Conservation (phyloP, 2,888 invertebrate species). For the Graphium colonna region DNA sequence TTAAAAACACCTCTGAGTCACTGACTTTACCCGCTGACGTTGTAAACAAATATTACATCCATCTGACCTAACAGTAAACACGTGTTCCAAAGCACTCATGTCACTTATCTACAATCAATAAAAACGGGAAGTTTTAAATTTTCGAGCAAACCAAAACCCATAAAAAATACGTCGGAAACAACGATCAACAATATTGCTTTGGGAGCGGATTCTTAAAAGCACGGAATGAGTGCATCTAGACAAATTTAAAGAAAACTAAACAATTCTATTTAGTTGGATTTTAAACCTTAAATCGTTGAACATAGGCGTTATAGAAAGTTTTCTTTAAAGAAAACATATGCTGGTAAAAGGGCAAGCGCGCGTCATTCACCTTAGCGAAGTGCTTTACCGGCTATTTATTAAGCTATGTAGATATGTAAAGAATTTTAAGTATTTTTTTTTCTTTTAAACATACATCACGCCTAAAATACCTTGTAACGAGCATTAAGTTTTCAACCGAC, state of each 20-base stretch:
- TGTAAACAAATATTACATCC: neutral
- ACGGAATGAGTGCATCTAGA: constrained; percentile 12
- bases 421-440: constrained; percentile 33
- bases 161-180: constrained; percentile 19
- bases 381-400: constrained; percentile 42
- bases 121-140: constrained; percentile 13
- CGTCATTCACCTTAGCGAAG: constrained; percentile 35
- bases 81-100: neutral
- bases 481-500: too few relatives aligned
- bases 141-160: constrained; percentile 2
- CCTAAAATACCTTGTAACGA: constrained; percentile 7
- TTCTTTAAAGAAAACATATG: constrained; percentile 7
- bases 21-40: neutral
- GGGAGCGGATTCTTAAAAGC: constrained; percentile 23
- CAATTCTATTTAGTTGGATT: constrained; percentile 2
- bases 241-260: neutral
- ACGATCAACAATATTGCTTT: constrained; percentile 21
- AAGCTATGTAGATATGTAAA: constrained; percentile 39
- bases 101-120: constrained; percentile 8
- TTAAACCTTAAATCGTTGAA: constrained; percentile 11
- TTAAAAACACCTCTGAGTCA: too few relatives aligned
- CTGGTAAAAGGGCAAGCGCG: constrained; percentile 24
- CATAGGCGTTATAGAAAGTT: neutral
- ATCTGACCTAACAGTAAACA: neutral
- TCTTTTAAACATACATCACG: constrained; percentile 7